Base-by-base conservation (phyloP, 2,797 vertebrate genomes). In the Lepilemur septentrionalis region DNA sequence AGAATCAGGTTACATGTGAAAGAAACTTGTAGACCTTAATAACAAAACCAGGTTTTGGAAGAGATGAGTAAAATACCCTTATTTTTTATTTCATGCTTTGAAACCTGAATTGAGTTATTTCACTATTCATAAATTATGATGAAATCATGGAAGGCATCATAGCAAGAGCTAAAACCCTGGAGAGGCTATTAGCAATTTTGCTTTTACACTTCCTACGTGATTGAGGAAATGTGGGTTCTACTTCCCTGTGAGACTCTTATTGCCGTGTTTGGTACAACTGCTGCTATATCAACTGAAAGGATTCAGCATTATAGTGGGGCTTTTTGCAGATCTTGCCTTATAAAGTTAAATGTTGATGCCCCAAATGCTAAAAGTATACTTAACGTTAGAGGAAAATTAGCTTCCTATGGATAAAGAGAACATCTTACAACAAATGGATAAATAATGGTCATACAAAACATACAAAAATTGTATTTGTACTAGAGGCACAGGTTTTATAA, bases 151-250 rank as follows among this genome's bases (percentile, higher is more conserved):
- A 75, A 85, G 63, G 18, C 55, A 82, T 88, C 93, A 80, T 57
- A 94, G 67, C 46, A 96, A 78, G 55, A 94, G 75, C 14, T 59
- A 41, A 93, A 90, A 50, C 95, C 41, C 90, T 67, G 43, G 95
- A 92, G 89, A 96, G 17, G 35, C 48, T 92, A 92, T 85, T 95
- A 96, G 59, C 76, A 92, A 94, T 97, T 93, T 97, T 91, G n/a
- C 73, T 63, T 97, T 96, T 76, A 73, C 50, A 90, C 57, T 69
- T 96, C 73, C 84, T 78, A 93, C 8, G 4, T 63, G 84, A 81
- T 83, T 93, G 35, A 69, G 30, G 76, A 97, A 72, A 96, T 25
- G 63, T 67, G 84, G 84, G 63, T 78, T 96, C 83, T 65, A 38
- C 67, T 81, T 75, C 30, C 92, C 32, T 61, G 23, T 0, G 78